Evolutionary conservation across 2,888 invertebrate genomes (phyloP).

Genomic region (Clepsis dumicolana): DNA sequence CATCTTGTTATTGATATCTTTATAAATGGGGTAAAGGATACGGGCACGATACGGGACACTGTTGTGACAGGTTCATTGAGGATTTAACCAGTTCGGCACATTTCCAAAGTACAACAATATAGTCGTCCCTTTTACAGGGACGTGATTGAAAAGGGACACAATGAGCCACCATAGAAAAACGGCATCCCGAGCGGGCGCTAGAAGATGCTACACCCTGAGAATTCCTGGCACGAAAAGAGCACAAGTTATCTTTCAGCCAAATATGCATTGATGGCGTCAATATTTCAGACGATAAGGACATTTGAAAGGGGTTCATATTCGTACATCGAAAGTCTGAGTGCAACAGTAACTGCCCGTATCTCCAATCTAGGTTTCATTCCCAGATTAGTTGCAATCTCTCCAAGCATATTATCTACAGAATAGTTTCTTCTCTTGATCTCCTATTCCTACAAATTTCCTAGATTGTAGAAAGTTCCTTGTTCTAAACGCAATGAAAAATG

Average conservation of each 20-base stretch:
- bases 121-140: neutral
- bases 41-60: conserved; percentile 81
- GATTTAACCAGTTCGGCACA: conserved; percentile 54
- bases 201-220: neutral
- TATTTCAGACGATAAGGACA: too few species aligned
- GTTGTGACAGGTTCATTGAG: conserved; percentile 71
- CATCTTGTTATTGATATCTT: conserved; percentile 83
- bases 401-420: too few species aligned
- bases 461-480: conserved; percentile 14
- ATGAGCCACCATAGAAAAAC: neutral
- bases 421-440: neutral
- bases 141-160: neutral
- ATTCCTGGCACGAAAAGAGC: too few species aligned
- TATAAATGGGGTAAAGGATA: conserved; percentile 80
- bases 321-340: too few species aligned
- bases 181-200: neutral
- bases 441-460: neutral
- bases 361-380: too few species aligned
- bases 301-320: too few species aligned
- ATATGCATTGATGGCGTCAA: too few species aligned
- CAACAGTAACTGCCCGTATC: too few species aligned
- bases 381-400: too few species aligned
- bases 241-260: too few species aligned
- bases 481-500: conserved; percentile 12
- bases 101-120: neutral